These are phyloP conservation scores for Andrena trimmerana DNA, from an alignment of 2,888 invertebrate species.

Conservation along the genomic window DNA sequence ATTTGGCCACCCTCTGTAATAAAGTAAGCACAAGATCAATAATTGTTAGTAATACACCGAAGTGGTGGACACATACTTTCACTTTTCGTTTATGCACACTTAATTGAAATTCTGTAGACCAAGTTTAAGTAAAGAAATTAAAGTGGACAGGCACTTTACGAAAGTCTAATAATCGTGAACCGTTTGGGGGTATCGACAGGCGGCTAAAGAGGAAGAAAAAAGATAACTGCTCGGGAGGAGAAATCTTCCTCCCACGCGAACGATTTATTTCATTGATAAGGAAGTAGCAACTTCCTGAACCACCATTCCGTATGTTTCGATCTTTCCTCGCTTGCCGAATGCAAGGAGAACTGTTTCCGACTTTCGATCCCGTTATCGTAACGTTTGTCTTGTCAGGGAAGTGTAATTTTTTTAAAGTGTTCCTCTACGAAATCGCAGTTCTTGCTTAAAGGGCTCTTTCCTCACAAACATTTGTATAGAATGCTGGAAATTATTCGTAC, in stretches of 20 bases:
- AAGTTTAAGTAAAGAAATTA: slow-evolving; percentile 23
- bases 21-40: too few relatives aligned
- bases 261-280: slow-evolving; percentile 41
- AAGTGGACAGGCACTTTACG: slow-evolving; percentile 20
- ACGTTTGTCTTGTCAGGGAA: background rate
- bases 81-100: background rate
- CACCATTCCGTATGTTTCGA: slow-evolving; percentile 13
- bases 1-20: too few relatives aligned
- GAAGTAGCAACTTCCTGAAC: slow-evolving; percentile 30
- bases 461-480: too few relatives aligned
- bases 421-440: background rate
- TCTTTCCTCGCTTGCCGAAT: background rate
- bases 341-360: slow-evolving; percentile 8
- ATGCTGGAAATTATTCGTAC: too few relatives aligned
- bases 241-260: slow-evolving; percentile 27
- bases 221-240: slow-evolving; percentile 20
- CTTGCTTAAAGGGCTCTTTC: background rate
- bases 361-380: slow-evolving; percentile 1
- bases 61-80: too few relatives aligned
- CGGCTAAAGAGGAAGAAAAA: slow-evolving; percentile 7
- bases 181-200: slow-evolving; percentile 29
- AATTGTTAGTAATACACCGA: too few relatives aligned
- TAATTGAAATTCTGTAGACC: slow-evolving; percentile 32
- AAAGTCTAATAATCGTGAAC: slow-evolving; percentile 28
- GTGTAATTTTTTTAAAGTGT: background rate